Base-by-base conservation (phyloP, 2,888 invertebrate species). In the Artemia sinica region DNA sequence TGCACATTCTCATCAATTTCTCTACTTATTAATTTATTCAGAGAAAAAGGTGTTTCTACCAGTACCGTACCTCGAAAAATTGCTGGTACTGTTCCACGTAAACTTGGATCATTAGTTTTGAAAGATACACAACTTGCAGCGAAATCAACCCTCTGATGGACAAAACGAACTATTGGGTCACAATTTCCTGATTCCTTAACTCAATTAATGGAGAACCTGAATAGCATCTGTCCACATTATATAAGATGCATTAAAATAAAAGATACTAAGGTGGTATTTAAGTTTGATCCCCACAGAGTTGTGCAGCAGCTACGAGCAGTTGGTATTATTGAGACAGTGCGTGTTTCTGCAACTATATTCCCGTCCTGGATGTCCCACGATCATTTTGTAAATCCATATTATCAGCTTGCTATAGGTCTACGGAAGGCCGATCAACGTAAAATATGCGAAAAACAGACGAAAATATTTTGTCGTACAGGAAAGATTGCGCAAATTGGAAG, bases 241-340 rank as follows among this genome's bases (percentile, higher is more conserved):
- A 92, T 98, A 68, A 85, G 98, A 41, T 98, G 98, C 78, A 96
- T 98, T 76, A 98, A 98, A 75, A 93, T 94, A 2, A 94, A 94
- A 75, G 93, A 94, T 75, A 81, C 83, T 11, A 94, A 94, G 78
- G 79, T 83, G n/a, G 81, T 90, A 0, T 94, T 93, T 78, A 84
- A 84, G 73, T 94, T 92, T 80, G 89, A 93, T 73, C 85, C 89
- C 0, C 83, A 85, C 12, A 81, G 93, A 73, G 91, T 91, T 41
- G 89, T 93, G 0, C 90, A 92, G 75, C 94, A 94, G 76, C 79
- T 95, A 67, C 82, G 98, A 73, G 98, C 98, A 0, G 98, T 97
- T 77, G 98, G 98, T 70, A 98, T 98, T 0, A 78, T 98, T 70
- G 98, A 98, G 79, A 98, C 98, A 0, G 94, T 98, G 18, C 82